Evolutionary conservation across 2,888 invertebrate species (phyloP), one percentile per base, ranked within the genome.

Genomic region (Tromatobia lineatoria): DNA sequence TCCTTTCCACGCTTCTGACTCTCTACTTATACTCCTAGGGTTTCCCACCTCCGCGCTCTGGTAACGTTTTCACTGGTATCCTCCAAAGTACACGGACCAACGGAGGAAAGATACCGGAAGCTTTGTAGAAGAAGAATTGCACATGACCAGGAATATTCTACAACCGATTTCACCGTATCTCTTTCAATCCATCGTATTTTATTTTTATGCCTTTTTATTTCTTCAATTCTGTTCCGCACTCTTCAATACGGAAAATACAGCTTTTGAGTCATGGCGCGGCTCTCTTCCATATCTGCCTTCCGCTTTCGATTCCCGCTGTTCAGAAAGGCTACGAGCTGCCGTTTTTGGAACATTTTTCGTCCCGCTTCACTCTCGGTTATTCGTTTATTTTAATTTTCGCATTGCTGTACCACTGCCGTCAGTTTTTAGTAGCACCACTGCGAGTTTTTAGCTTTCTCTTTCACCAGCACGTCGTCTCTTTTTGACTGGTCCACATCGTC

Each of bases 311-410:
- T 64, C 18, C 64, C 8, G 18, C 25, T 67, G 42, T n/a, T 1
- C n/a, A 29, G 59, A 15, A 15, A 34, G 1, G 34, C 6, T 15
- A n/a, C 15, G 1, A 54, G 23, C 54, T 3, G 10, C 15, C 18
- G n/a, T 8, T 61, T 61, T 34, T 38, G 3, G 1, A 3, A 10
- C 4, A 34, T 59, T 8, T 61, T 61, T 34, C 42, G n/a, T 38
- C 20, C 18, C 20, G 18, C 34, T 0, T 34, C 18, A 23, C n/a
- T 47, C 82, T 85, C 81, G 23, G 69, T 78, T 85, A 87, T 87
- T 84, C 86, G 86, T 87, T 88, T 87, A 88, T 88, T 89, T 89
- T 88, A 87, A 88, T 88, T 87, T 86, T 85, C 85, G 80, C 82
- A 80, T 83, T 83, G 84, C 64, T 77, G 82, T 77, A 23, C 23